phyloP scores from a whole-genome alignment of 2,113 vertebrate species.

The Setophaga petechia region DNA sequence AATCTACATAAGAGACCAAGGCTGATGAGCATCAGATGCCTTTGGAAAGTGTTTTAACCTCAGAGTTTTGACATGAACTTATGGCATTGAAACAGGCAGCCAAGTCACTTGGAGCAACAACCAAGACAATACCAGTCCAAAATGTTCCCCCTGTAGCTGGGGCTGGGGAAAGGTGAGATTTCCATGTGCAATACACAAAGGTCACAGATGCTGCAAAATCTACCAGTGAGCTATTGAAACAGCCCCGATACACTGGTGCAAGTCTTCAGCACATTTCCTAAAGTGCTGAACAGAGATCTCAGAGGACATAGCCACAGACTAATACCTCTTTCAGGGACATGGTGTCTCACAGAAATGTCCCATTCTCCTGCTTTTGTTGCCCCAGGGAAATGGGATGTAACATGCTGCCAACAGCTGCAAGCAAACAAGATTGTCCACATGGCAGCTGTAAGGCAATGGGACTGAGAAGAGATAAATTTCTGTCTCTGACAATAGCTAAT shows the following conservation, averaged over 20 bases:
- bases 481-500: conserved; percentile 25
- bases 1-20: background rate
- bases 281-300: background rate
- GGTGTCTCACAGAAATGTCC: background rate
- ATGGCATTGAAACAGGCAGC: background rate
- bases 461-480: conserved; percentile 26
- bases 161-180: background rate
- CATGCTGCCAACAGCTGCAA: conserved; percentile 28
- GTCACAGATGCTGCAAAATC: background rate
- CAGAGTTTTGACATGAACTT: background rate
- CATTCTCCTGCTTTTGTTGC: background rate
- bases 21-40: background rate
- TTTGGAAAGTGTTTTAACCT: background rate
- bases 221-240: background rate
- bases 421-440: conserved; percentile 32
- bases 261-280: background rate
- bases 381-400: background rate
- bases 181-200: background rate
- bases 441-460: conserved; percentile 36
- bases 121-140: background rate
- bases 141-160: background rate
- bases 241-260: background rate
- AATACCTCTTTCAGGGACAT: background rate
- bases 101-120: background rate
- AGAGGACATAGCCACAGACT: background rate